Base-by-base conservation (phyloP, 2,113 vertebrate genomes). In the Pygathrix nemaeus region DNA sequence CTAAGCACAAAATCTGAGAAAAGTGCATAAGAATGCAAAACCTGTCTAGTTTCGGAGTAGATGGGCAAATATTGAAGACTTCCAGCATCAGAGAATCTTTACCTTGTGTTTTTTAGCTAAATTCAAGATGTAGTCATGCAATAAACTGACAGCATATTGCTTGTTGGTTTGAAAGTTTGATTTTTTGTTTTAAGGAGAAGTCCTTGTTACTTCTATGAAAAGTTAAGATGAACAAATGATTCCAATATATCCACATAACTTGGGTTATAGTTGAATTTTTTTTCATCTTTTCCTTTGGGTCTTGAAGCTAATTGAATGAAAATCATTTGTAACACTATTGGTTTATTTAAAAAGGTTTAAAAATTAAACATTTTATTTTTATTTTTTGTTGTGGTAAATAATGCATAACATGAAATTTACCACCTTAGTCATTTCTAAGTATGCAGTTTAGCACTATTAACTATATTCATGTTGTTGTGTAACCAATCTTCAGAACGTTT, bases 1-100 rank as follows among this genome's bases (percentile, higher is more conserved):
- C 23, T 90, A 88, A 86, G 85, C 66, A 82, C 17, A 76, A 86
- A 97, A 95, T 64, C 5, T 35, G 48, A 90, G 50, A 90, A n/a
- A 95, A 91, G 91, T 83, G 43, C 75, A 61, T 1, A 52, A 43
- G 78, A 91, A 61, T 76, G 35, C 25, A 86, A 90, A 90, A 86
- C 14, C 16, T 88, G 18, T 52, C 40, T 90, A 21, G 50, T 89
- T 92, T 81, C 10, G 5, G 43, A n/a, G 5, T 86, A 17, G 20
- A 13, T 82, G 27, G 48, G 40, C 14, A 96, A 72, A 80, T 79
- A 87, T 27, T 52, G 11, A 97, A 76, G 55, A 73, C 2, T 57
- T 94, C 6, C 25, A 45, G 7, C 48, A 55, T 79, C 16, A 66
- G 72, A 95, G 32, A 90, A 59, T 55, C 86, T 94, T 82, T 73